Base-by-base conservation (phyloP, 1,140 invertebrate species). In the Anastrepha obliqua region DNA sequence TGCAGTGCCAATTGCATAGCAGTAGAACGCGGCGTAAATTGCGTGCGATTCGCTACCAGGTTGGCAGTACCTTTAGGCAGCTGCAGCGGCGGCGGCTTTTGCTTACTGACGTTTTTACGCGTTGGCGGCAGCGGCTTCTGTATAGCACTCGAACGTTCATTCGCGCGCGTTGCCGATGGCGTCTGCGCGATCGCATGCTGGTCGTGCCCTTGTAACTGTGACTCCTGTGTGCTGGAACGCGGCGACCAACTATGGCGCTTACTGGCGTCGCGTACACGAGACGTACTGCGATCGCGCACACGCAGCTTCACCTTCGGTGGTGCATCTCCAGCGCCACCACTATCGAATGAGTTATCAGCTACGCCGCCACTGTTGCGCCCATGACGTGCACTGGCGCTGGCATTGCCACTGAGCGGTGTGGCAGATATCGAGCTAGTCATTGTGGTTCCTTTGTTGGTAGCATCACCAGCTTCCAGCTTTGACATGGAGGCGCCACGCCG, bases 401-500 rank as follows among this genome's bases (percentile, higher is more conserved):
- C 17, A 44, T 81, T 62, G 65, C 65, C 29, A 29, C 55, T 86
- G 5, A 88, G 47, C 47, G 87, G 81, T 29, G 88, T 67, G 39
- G 88, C 62, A 13, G 87, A 87, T 6, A 60, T 39, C 9, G 89
- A 88, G 20, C 59, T 88, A 47, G 88, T 88, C 74, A 81, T 78
- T 47, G 86, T 59, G 17, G 81, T 87, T 60, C 64, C 86, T 39
- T 87, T 59, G 3, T 86, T 85, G 13, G 85, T 74, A 44, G 88
- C 74, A 11, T 86, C n/a, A 15, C 78, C 87, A 55, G 86, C 59
- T 89, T 94, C 94, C 74, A 95, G 90, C 91, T 95, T 95, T 0
- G 96, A 96, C 93, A 96, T 94, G 2, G 96, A 96, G 85, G 96
- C 95, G n/a, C 96, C 96, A 88, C 96, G 94, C 88, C 95, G 94